phyloP scores from a whole-genome alignment of 2,888 invertebrate genomes.

The Drosophila prostipennis region DNA sequence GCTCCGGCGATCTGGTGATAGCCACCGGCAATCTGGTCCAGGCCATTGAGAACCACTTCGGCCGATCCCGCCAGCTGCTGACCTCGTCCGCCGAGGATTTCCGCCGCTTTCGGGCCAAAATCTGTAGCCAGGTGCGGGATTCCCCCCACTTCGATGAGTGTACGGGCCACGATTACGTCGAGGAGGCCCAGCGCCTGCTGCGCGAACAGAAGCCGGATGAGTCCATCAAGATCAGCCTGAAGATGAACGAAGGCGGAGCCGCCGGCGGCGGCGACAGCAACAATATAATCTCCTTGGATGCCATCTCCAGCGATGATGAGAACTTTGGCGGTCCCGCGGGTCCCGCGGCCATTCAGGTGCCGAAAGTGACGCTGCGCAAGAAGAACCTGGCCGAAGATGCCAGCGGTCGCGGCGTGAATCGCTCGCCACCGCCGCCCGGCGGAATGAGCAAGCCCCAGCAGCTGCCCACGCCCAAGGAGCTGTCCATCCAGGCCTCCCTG shows the following conservation, averaged over 20 bases:
- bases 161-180: constrained; percentile 86
- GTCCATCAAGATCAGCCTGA: constrained; percentile 56
- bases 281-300: constrained; percentile 81
- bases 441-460: constrained; percentile 31
- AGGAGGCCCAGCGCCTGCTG: constrained; percentile 84
- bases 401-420: constrained; percentile 68
- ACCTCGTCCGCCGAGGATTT: constrained; percentile 89
- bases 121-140: constrained; percentile 88
- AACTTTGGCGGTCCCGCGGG: constrained; percentile 14
- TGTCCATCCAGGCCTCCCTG: constrained; percentile 81
- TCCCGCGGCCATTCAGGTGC: not conserved
- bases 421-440: constrained; percentile 68
- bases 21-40: constrained; percentile 84
- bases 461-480: constrained; percentile 82
- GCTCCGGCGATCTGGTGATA: constrained; percentile 14
- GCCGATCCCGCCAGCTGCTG: constrained; percentile 87
- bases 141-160: constrained; percentile 88
- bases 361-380: not conserved
- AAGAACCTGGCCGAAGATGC: constrained; percentile 43
- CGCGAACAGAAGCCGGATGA: constrained; percentile 48
- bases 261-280: too few species aligned
- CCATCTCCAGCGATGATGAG: constrained; percentile 78
- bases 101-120: constrained; percentile 87
- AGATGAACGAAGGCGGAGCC: constrained; percentile 82
- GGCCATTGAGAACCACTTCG: constrained; percentile 90